Conservation (phyloP, 1,140 invertebrate species). For the Solen grandis region DNA sequence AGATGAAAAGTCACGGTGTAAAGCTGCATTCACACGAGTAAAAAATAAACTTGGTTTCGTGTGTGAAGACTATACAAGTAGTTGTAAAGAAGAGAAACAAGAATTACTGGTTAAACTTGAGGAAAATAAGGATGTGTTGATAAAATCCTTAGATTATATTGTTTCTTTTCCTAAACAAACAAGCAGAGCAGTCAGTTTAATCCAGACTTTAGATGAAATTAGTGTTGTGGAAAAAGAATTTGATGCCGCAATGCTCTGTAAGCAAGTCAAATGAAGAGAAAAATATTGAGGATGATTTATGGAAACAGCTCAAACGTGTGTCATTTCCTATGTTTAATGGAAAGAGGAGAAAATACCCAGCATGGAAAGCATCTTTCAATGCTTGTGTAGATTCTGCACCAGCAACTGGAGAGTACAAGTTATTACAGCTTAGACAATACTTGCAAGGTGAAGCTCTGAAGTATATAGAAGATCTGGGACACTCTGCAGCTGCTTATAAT, state of each 20-base stretch:
- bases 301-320: constrained; percentile 9
- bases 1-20: not conserved
- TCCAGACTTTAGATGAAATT: not conserved
- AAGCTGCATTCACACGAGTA: not conserved
- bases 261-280: not conserved
- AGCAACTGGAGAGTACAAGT: no score
- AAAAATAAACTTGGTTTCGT: not conserved
- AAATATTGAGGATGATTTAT: not conserved
- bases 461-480: not conserved
- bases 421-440: constrained; percentile 7
- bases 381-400: not conserved
- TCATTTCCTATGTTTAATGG: not conserved
- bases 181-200: not conserved
- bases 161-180: not conserved
- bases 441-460: not conserved
- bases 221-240: not conserved
- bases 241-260: not conserved
- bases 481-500: not conserved
- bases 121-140: not conserved
- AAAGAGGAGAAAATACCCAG: not conserved
- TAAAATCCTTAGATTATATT: not conserved
- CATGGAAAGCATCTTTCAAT: constrained; percentile 5
- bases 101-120: not conserved
- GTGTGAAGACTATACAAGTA: not conserved
- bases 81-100: not conserved